Conservation (phyloP, 2,888 invertebrate species). For the Hirtodrosophila trivittata region DNA sequence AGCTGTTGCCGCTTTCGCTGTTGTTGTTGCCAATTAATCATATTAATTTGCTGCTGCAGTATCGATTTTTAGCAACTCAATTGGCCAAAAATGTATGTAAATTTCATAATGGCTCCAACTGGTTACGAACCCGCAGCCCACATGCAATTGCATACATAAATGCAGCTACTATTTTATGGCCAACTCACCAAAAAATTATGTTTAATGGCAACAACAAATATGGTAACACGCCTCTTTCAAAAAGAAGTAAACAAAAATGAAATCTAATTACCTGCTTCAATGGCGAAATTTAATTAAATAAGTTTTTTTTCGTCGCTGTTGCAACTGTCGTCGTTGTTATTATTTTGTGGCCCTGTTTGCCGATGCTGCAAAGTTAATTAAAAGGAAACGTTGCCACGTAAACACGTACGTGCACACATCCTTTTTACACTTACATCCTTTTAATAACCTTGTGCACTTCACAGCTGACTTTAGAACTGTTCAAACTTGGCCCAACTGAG, state of each 20-base stretch:
- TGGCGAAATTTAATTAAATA: slow-evolving; percentile 74
- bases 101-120: slow-evolving; percentile 64
- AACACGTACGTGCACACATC: slow-evolving; percentile 16
- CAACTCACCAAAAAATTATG: slow-evolving; percentile 45
- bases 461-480: slow-evolving; percentile 8
- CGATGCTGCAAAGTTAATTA: slow-evolving; percentile 69
- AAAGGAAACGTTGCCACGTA: slow-evolving; percentile 54
- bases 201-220: slow-evolving; percentile 30
- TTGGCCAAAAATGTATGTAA: slow-evolving; percentile 47
- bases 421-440: not conserved
- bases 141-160: slow-evolving; percentile 36
- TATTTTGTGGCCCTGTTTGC: slow-evolving; percentile 26
- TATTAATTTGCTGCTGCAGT: slow-evolving; percentile 63
- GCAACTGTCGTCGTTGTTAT: slow-evolving; percentile 37
- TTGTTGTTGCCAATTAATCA: slow-evolving; percentile 66
- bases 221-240: too few species aligned
- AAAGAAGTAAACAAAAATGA: slow-evolving; percentile 22
- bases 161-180: slow-evolving; percentile 57
- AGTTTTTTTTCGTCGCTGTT: slow-evolving; percentile 47
- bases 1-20: slow-evolving; percentile 7
- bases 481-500: slow-evolving; percentile 21
- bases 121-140: slow-evolving; percentile 50
- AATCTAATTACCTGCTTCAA: slow-evolving; percentile 75
- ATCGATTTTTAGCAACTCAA: slow-evolving; percentile 58
- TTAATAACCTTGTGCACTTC: not conserved